These are phyloP conservation scores for Ganaspis brasiliensis DNA, from an alignment of 2,888 invertebrate genomes.

Conservation along the genomic window DNA sequence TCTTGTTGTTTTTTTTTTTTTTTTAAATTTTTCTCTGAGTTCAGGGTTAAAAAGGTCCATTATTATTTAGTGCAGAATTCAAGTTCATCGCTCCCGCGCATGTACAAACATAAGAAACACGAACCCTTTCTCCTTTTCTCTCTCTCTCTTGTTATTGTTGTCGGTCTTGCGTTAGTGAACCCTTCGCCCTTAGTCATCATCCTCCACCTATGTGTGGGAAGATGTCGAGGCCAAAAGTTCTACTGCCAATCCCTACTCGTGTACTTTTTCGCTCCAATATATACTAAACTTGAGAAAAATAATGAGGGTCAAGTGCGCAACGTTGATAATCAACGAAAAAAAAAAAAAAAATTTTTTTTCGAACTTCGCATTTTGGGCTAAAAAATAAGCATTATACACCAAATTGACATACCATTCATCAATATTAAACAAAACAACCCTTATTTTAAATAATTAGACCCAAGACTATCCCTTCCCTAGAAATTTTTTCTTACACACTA, in stretches of 20 bases:
- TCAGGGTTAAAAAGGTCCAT: not conserved
- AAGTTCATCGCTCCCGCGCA: slow-evolving; percentile 78
- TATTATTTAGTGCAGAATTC: slow-evolving; percentile 50
- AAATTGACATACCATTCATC: too few species aligned
- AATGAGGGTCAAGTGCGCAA: too few species aligned
- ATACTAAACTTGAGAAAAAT: not conserved
- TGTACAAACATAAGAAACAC: slow-evolving; percentile 73
- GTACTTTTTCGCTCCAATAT: not conserved
- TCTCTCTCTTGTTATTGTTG: slow-evolving; percentile 49
- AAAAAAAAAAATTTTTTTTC: too few species aligned
- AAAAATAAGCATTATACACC: too few species aligned
- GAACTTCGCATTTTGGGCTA: too few species aligned
- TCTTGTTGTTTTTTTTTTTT: not conserved
- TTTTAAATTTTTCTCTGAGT: not conserved
- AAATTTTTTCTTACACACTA: too few species aligned
- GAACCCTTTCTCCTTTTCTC: slow-evolving; percentile 54
- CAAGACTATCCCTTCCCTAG: too few species aligned
- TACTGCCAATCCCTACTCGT: not conserved
- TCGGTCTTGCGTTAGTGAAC: slow-evolving; percentile 44
- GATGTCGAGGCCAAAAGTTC: slow-evolving; percentile 42
- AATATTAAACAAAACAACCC: too few species aligned
- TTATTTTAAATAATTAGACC: too few species aligned
- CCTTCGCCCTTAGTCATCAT: slow-evolving; percentile 51
- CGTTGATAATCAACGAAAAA: too few species aligned
- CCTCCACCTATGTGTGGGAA: slow-evolving; percentile 51